These are phyloP conservation scores for Anthopleura sola DNA, from an alignment of 64 coral and sea anemone species.

Conservation along the genomic window DNA sequence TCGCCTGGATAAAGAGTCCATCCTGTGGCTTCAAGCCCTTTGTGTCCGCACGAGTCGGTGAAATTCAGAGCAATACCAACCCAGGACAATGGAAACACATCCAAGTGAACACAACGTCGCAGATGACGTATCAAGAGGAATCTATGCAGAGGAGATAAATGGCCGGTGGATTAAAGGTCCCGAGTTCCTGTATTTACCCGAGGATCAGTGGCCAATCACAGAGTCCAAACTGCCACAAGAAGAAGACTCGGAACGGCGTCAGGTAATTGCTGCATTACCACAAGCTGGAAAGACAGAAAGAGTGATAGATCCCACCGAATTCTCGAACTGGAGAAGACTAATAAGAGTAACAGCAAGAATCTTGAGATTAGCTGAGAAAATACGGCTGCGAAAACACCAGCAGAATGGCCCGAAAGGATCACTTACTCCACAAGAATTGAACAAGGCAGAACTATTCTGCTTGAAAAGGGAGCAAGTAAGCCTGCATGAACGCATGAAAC, in stretches of 20 bases:
- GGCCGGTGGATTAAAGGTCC: slow-evolving; percentile 46
- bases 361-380: slow-evolving; percentile 35
- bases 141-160: slow-evolving; percentile 11
- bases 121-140: slow-evolving; percentile 29
- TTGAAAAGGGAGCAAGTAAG: slow-evolving; percentile 45
- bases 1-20: slow-evolving; percentile 37
- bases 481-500: slow-evolving; percentile 14
- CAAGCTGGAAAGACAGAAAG: not conserved
- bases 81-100: slow-evolving; percentile 56
- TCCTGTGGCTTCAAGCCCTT: slow-evolving; percentile 36
- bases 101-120: slow-evolving; percentile 27
- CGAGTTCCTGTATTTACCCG: slow-evolving; percentile 23
- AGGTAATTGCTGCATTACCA: slow-evolving; percentile 8
- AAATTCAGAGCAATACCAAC: slow-evolving; percentile 44
- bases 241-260: slow-evolving; percentile 16
- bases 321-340: slow-evolving; percentile 53
- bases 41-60: slow-evolving; percentile 36
- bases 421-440: slow-evolving; percentile 48
- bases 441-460: slow-evolving; percentile 53
- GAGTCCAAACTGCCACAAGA: not conserved
- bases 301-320: slow-evolving; percentile 31
- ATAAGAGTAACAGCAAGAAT: slow-evolving; percentile 56
- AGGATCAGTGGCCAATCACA: slow-evolving; percentile 50
- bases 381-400: slow-evolving; percentile 24
- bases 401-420: slow-evolving; percentile 43